A percentile compares a stretch with the other conserved stretches of the same genome.
These are phyloP conservation scores for Sarcophaga bullata DNA, from an alignment of 1,140 invertebrate species.

Conservation along the genomic window DNA sequence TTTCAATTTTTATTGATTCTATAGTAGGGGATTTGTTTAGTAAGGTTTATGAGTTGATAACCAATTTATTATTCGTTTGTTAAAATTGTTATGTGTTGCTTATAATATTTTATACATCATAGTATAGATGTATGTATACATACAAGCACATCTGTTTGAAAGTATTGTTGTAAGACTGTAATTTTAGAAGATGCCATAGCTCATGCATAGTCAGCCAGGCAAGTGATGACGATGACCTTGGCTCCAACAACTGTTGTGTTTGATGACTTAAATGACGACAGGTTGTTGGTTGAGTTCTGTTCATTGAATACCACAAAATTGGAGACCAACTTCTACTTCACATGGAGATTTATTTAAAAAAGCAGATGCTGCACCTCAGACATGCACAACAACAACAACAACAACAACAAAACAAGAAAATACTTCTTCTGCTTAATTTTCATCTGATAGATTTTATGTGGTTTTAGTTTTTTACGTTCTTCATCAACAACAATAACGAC, in stretches of 20 bases:
- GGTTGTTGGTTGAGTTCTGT: background rate
- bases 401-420: too few relatives aligned
- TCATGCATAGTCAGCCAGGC: background rate
- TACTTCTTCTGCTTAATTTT: background rate
- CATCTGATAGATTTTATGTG: background rate
- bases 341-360: background rate
- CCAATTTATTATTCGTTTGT: too few relatives aligned
- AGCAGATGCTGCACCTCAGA: background rate
- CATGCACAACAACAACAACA: too few relatives aligned
- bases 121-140: too few relatives aligned
- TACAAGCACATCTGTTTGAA: too few relatives aligned
- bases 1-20: too few relatives aligned
- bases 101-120: too few relatives aligned
- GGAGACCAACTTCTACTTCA: background rate
- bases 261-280: constrained; percentile 1
- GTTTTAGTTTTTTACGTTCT: background rate
- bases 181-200: background rate
- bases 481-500: background rate
- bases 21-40: too few relatives aligned
- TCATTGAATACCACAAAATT: too few relatives aligned
- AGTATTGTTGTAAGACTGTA: too few relatives aligned
- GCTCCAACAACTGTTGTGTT: background rate
- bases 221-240: background rate
- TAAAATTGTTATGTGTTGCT: too few relatives aligned
- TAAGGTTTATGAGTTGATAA: too few relatives aligned